Evolutionary conservation across 2,113 vertebrate species (phyloP).

Genomic region (Calidris pygmaea): DNA sequence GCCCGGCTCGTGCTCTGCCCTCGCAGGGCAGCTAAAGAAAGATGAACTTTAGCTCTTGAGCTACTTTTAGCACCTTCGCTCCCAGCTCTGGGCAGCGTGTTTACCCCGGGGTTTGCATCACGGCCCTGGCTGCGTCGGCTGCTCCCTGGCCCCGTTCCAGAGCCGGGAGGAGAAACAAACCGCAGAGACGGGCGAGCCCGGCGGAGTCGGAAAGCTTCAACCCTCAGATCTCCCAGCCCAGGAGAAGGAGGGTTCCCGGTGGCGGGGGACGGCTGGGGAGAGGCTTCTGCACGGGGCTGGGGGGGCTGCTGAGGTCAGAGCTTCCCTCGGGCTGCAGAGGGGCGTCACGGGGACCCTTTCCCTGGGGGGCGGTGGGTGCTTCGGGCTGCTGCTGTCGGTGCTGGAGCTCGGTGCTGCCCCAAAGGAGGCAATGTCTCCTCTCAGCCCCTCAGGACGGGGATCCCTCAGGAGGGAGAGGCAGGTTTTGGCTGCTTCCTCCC

Average conservation of each 20-base stretch:
- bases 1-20: background rate
- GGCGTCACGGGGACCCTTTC: background rate
- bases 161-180: background rate
- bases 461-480: background rate
- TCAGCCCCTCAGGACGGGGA: background rate
- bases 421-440: background rate
- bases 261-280: background rate
- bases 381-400: background rate
- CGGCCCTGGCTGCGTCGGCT: background rate
- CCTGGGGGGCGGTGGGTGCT: accelerated
- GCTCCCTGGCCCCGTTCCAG: background rate
- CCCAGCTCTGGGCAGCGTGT: background rate
- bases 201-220: background rate
- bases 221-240: background rate
- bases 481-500: background rate
- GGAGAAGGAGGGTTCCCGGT: accelerated
- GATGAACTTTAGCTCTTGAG: background rate
- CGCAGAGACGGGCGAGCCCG: background rate
- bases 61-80: conserved; percentile 12
- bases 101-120: background rate
- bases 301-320: background rate
- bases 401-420: background rate
- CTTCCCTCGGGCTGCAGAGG: background rate
- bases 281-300: accelerated
- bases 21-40: background rate